These are phyloP conservation scores for Sicus ferrugineus DNA, from an alignment of 2,888 invertebrate genomes.

Conservation along the genomic window DNA sequence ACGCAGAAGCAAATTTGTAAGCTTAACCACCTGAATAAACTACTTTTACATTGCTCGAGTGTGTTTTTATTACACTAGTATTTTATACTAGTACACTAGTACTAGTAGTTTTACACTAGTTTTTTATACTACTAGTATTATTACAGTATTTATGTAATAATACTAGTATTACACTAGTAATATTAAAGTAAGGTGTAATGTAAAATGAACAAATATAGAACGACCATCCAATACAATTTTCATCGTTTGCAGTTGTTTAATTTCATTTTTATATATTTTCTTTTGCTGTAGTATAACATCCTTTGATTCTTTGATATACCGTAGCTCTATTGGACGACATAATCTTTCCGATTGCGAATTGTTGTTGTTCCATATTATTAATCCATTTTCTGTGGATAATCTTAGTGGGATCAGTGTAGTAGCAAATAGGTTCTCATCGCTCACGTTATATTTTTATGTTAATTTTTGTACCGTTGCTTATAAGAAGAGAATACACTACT, in stretches of 20 bases:
- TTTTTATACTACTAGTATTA: too few relatives aligned
- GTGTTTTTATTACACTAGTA: not conserved
- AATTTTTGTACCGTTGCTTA: not conserved
- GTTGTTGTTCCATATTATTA: not conserved
- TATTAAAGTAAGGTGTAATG: not conserved
- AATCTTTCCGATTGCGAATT: not conserved
- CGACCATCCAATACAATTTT: conserved; percentile 25
- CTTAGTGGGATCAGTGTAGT: not conserved
- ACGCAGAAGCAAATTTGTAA: not conserved
- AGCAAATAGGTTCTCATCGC: not conserved
- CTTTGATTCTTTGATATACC: not conserved
- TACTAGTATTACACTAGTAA: not conserved
- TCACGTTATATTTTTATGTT: not conserved
- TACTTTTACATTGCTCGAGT: not conserved
- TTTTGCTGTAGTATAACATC: not conserved
- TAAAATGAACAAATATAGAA: not conserved
- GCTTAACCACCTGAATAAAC: not conserved
- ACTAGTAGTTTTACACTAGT: not conserved
- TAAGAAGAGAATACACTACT: not conserved
- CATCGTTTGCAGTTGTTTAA: conserved; percentile 4
- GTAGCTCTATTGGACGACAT: not conserved
- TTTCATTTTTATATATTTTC: not conserved
- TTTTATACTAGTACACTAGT: not conserved
- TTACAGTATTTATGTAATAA: too few relatives aligned
- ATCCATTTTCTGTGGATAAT: not conserved